Conservation (phyloP, 2,888 invertebrate species). For the Heteropelma amictum region DNA sequence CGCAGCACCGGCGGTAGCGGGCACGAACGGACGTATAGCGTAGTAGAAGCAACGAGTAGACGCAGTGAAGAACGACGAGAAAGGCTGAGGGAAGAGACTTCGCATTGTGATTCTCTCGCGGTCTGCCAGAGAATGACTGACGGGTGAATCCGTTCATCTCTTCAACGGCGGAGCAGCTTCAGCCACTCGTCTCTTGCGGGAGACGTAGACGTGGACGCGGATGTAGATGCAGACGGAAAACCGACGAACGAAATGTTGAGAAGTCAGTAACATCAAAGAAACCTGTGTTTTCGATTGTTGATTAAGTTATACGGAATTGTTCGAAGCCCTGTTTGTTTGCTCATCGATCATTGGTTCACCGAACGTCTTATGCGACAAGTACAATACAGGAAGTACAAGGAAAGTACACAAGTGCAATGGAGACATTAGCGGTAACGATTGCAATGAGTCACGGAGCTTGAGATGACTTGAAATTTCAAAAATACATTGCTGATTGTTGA, state of each 20-base stretch:
- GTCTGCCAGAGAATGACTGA: constrained; percentile 76
- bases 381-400: too few species aligned
- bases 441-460: neutral
- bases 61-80: constrained; percentile 57
- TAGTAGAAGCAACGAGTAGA: constrained; percentile 59
- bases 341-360: neutral
- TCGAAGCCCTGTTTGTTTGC: constrained; percentile 23
- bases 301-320: constrained; percentile 51
- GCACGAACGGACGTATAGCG: constrained; percentile 66
- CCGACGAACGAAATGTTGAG: constrained; percentile 44
- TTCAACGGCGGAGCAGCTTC: constrained; percentile 44
- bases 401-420: neutral
- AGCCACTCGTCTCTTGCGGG: constrained; percentile 51
- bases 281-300: constrained; percentile 50
- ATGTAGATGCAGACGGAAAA: constrained; percentile 48
- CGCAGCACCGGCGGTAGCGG: constrained; percentile 53
- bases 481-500: too few species aligned
- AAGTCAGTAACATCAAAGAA: constrained; percentile 52
- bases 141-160: constrained; percentile 74
- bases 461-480: neutral
- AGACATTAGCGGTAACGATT: neutral
- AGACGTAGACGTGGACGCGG: constrained; percentile 42
- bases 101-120: constrained; percentile 75
- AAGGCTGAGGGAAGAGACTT: constrained; percentile 61
- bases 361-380: neutral